Conservation (phyloP, 2,797 vertebrate genomes). For the Taenioides sp. region DNA sequence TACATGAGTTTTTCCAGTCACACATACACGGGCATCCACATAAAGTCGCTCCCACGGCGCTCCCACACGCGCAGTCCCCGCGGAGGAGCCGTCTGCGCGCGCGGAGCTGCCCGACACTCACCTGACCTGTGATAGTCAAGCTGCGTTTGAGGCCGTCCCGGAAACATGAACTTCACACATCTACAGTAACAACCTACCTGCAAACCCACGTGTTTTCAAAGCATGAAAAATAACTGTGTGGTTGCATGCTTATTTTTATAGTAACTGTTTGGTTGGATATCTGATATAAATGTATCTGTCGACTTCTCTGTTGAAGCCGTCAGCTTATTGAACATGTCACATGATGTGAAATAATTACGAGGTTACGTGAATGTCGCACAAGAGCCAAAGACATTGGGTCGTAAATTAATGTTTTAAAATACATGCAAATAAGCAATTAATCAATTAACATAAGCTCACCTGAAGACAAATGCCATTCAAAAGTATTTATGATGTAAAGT, state of each 20-base stretch:
- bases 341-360: no score
- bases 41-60: constrained; percentile 8
- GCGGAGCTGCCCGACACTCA: constrained; percentile 42
- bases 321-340: no score
- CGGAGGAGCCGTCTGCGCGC: background rate
- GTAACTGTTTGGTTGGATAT: background rate
- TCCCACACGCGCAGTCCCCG: background rate
- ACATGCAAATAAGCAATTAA: no score
- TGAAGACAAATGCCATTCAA: no score
- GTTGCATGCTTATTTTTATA: background rate
- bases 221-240: background rate
- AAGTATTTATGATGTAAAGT: no score
- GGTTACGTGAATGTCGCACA: background rate
- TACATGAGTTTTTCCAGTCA: constrained; percentile 2
- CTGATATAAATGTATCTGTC: background rate
- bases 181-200: background rate
- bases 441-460: no score
- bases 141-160: constrained; percentile 43
- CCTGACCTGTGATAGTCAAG: constrained; percentile 61
- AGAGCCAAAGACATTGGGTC: background rate
- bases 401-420: background rate
- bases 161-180: background rate
- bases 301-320: background rate
- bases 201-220: background rate
- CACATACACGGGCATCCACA: constrained; percentile 4